Percentiles rank a stretch among this genome's conserved stretches.
These are phyloP conservation scores for Stictocephala bisonia DNA, from an alignment of 2,888 invertebrate genomes.

Conservation along the genomic window DNA sequence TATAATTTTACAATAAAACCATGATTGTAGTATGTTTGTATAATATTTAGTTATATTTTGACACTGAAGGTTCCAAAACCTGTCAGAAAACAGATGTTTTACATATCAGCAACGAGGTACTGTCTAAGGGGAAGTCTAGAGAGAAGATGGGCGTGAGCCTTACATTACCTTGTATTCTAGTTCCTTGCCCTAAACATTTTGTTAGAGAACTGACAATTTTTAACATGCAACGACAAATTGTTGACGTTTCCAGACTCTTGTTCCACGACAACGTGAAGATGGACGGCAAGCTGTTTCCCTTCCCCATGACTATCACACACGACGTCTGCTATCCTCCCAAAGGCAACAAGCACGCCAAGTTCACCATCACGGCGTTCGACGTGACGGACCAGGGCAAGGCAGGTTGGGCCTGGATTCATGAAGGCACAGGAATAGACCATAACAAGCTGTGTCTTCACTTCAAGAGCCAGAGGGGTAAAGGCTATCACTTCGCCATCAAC, in stretches of 20 bases:
- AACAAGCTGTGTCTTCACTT: constrained; percentile 23
- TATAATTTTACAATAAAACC: too few species aligned
- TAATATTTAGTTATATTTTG: too few species aligned
- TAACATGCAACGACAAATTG: too few species aligned
- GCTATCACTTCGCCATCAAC: constrained; percentile 26
- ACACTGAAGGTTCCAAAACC: too few species aligned
- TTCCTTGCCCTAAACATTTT: too few species aligned
- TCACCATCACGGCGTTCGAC: constrained; percentile 22
- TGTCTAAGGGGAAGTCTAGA: too few species aligned
- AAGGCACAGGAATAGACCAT: constrained; percentile 7
- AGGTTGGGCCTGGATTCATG: constrained; percentile 15
- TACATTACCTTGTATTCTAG: too few species aligned
- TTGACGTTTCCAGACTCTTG: constrained; percentile 11
- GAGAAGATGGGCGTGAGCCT: too few species aligned
- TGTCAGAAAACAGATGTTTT: too few species aligned
- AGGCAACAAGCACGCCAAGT: not conserved
- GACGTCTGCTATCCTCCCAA: constrained; percentile 34
- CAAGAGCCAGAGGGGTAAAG: constrained; percentile 21
- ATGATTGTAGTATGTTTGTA: too few species aligned
- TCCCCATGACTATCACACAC: not conserved
- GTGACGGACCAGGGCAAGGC: constrained; percentile 8
- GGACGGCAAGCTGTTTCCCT: not conserved
- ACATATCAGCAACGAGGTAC: too few species aligned
- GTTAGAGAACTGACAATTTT: too few species aligned
- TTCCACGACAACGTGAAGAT: constrained; percentile 6